Base-by-base conservation (phyloP, 2,888 invertebrate species). In the Molorchus minor region DNA sequence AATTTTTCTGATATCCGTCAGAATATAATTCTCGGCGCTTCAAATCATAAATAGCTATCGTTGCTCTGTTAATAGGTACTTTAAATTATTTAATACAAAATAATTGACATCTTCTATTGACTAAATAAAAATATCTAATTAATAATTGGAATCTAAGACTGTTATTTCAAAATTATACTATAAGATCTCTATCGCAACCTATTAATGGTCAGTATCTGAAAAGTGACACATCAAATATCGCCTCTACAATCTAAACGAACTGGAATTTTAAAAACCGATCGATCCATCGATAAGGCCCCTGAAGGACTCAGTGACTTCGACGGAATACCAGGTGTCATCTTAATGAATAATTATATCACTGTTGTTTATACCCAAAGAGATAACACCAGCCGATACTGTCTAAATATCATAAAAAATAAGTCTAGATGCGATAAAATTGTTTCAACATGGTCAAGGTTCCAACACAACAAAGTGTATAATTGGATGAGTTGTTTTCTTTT, bases 291-390 rank as follows among this genome's bases (percentile, higher is more conserved):
- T n/a, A n/a, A 67, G 65, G 53, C 58, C 55, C 53, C 58, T 61
- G 64, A 61, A 65, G 64, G 64, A 55, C 58, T 55, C 20, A 38
- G 46, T 56, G 57, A 43, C 58, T 41, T 45, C 55, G 45, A 55
- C 46, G 29, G 67, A 67, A 71, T 70, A 65, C 70, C 70, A 65
- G 68, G 66, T 68, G 71, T 71, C 71, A 67, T 67, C 68, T 68
- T 71, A 71, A 71, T 70, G 71, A 73, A 73, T 71, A 73, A 73
- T 71, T 71, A 73, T 69, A 71, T 70, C 70, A 67, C 66, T 62
- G 68, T 69, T 71, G 70, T 70, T 70, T 72, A 64, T 66, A 60
- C 56, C 57, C 41, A 30, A 33, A 38, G 30, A 64, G 64, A 64
- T 66, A 64, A 64, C 45, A 56, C 55, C 40, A 21, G 29, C 52